A percentile compares a stretch with the other conserved stretches of the same genome.
Conservation (phyloP, 2,797 vertebrate species). For the Sphenodon punctatus region DNA sequence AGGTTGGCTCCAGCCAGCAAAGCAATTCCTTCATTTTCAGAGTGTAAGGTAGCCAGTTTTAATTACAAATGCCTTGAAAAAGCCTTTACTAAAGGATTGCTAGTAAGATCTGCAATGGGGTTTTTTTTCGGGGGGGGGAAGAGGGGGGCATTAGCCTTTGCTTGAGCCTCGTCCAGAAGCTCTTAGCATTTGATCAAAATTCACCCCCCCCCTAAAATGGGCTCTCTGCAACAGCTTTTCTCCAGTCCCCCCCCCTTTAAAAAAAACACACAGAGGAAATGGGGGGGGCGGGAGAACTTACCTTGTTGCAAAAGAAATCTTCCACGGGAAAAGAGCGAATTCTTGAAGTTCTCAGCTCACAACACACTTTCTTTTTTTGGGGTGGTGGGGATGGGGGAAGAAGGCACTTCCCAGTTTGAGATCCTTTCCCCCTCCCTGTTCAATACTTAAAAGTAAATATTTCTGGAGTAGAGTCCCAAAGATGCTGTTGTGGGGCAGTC, state of each 20-base stretch:
- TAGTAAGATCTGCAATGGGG: slow-evolving; percentile 68
- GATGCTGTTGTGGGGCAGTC: slow-evolving; percentile 55
- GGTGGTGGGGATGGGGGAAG: not conserved
- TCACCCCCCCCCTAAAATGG: slow-evolving; percentile 69
- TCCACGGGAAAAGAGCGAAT: slow-evolving; percentile 63
- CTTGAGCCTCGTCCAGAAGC: slow-evolving; percentile 72
- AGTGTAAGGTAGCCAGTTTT: slow-evolving; percentile 82
- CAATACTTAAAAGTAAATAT: slow-evolving; percentile 45
- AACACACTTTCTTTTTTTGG: slow-evolving; percentile 19
- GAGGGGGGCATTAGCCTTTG: slow-evolving; percentile 72
- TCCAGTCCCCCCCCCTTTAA: slow-evolving; percentile 54
- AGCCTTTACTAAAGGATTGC: slow-evolving; percentile 76
- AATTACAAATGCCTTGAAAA: slow-evolving; percentile 81
- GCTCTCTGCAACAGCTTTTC: slow-evolving; percentile 63
- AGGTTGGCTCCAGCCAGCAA: slow-evolving; percentile 78
- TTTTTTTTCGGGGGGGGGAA: too few species aligned
- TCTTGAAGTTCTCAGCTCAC: slow-evolving; percentile 69
- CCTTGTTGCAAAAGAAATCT: slow-evolving; percentile 79
- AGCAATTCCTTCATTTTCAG: slow-evolving; percentile 81
- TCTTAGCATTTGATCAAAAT: slow-evolving; percentile 76
- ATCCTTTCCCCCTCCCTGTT: slow-evolving; percentile 42
- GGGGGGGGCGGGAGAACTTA: slow-evolving; percentile 68
- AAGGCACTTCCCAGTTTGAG: slow-evolving; percentile 59
- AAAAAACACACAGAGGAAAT: slow-evolving; percentile 19
- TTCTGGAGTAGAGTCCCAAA: slow-evolving; percentile 72